Evolutionary conservation across 2,888 invertebrate species (phyloP), one percentile per base, ranked within the genome.

Genomic region (Sinohyriopsis cumingii): DNA sequence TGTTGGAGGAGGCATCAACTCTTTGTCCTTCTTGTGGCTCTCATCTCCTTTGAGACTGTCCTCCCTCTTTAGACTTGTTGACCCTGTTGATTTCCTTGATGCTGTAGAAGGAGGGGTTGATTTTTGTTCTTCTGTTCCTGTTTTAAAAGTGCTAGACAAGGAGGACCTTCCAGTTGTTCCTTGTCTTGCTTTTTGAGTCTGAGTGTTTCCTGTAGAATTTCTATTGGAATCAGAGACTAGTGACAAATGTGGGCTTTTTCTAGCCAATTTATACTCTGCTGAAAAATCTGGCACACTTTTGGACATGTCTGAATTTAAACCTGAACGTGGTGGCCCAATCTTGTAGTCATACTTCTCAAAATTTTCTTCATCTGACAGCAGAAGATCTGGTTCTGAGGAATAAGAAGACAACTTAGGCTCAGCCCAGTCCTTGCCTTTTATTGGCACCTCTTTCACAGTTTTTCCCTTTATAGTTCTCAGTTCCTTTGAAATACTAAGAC

Each of bases 331-430:
- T n/a, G 76, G 76, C 55, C 53, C 71, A 45, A 67, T 20, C 9
- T 68, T 65, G 1, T 69, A 64, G 20, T 72, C 71, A n/a, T 79
- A 33, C 61, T 67, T 55, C 60, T 60, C 20, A 60, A 60, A 77
- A 33, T 72, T 74, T 55, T 73, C 77, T 55, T 81, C 79, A 45
- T 77, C 74, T 20, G 70, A 70, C 22, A 62, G 65, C 1, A 75
- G 62, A 45, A 85, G 71, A 66, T 84, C 81, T 33, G 85, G 84
- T 5, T 82, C 82, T 25, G 85, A 85, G 6, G 81, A 77, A 72
- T 78, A 73, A 24, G 80, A 76, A 56, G 80, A 62, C 64, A 78
- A 73, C 61, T 75, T 73, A n/a, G 72, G 59, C 22, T 73, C 63
- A 28, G 69, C 65, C 71, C 75, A 71, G 55, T 76, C 76, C 7